These are phyloP conservation scores for Gobius niger DNA, from an alignment of 2,113 vertebrate genomes.

Conservation along the genomic window DNA sequence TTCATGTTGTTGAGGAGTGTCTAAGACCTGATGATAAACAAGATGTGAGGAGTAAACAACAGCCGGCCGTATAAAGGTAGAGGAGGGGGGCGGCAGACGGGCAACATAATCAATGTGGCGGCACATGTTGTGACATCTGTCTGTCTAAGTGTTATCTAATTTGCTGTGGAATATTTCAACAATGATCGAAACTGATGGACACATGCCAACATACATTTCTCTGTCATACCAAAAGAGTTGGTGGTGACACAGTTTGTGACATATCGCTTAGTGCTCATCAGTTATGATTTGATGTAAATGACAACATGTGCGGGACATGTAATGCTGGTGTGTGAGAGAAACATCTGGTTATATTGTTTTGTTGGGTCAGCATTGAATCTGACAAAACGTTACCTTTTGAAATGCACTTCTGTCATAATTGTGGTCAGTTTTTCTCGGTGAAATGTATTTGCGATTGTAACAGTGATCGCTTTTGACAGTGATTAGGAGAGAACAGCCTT, in stretches of 20 bases:
- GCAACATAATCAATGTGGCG: constrained; percentile 70
- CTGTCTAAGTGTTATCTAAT: constrained; percentile 81
- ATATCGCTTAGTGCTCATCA: constrained; percentile 18
- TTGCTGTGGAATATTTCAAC: constrained; percentile 77
- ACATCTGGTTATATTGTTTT: neutral
- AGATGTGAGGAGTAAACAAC: constrained; percentile 77
- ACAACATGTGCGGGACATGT: neutral
- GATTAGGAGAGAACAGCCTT: neutral
- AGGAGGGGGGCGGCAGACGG: constrained; percentile 67
- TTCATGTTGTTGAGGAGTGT: constrained; percentile 43
- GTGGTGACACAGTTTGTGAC: constrained; percentile 23
- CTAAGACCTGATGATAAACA: constrained; percentile 73
- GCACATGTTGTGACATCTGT: constrained; percentile 84
- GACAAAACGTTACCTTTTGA: neutral
- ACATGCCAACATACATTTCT: constrained; percentile 43
- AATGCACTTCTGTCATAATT: neutral
- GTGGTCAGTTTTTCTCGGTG: neutral
- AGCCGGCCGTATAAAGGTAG: constrained; percentile 77
- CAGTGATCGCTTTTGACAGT: neutral
- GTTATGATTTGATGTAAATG: constrained; percentile 3
- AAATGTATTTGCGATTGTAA: neutral
- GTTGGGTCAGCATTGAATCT: neutral
- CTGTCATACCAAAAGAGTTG: neutral
- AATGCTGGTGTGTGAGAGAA: neutral
- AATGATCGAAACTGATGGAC: constrained; percentile 76